Evolutionary conservation across 2,113 vertebrate genomes (phyloP).

Genomic region (Ovibos moschatus): DNA sequence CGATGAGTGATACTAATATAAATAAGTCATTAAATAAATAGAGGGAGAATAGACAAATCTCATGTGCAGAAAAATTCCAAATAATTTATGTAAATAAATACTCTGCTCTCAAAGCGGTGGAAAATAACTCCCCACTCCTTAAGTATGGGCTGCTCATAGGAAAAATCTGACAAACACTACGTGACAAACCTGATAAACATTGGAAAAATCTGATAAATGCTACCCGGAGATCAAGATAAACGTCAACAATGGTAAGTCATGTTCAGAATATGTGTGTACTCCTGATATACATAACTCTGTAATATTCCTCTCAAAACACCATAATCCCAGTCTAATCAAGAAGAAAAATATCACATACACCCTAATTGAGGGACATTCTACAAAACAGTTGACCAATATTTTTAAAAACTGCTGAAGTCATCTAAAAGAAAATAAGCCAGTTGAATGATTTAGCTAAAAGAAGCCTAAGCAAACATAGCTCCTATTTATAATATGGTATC

Average conservation of each 20-base stretch:
- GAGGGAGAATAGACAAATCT: neutral
- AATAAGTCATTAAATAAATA: neutral
- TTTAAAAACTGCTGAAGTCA: neutral
- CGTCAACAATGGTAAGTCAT: neutral
- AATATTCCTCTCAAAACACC: neutral
- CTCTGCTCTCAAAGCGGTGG: neutral
- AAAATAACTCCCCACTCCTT: neutral
- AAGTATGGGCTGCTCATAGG: neutral
- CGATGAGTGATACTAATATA: neutral
- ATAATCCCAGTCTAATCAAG: neutral
- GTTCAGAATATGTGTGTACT: neutral
- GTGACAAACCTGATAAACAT: neutral
- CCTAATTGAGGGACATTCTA: neutral
- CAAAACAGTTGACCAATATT: neutral
- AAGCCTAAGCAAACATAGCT: neutral
- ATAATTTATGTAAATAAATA: neutral
- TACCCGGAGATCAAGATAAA: neutral
- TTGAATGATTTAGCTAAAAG: neutral
- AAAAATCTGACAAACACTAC: neutral
- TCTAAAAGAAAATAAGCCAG: neutral
- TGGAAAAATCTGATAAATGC: neutral
- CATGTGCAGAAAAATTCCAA: neutral
- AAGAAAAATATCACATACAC: neutral
- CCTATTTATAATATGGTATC: neutral
- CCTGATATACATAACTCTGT: neutral